Percentiles rank a stretch among this genome's conserved stretches.
phyloP scores from a whole-genome alignment of 37 sponge, comb jelly and placozoan genomes.

The Halisarca cf. caerulea region DNA sequence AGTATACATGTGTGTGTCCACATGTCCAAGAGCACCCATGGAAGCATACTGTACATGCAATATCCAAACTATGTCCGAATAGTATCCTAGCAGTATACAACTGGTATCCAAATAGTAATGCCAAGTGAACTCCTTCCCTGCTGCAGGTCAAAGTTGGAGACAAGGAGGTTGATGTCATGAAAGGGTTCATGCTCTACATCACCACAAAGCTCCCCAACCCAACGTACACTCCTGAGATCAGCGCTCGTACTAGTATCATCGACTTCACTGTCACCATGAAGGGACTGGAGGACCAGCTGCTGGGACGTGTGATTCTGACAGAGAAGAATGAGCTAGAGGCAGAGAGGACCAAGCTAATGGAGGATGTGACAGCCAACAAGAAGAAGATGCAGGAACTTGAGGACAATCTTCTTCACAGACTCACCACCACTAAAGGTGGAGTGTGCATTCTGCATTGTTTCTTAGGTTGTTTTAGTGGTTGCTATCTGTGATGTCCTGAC shows the following conservation, averaged over 20 bases:
- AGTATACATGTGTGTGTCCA: no score
- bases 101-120: no score
- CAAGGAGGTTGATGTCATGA: constrained; percentile 99
- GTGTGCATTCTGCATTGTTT: not conserved
- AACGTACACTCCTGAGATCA: constrained; percentile 95
- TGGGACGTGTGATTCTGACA: constrained; percentile 97
- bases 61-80: not conserved
- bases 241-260: constrained; percentile 94
- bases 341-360: constrained; percentile 91
- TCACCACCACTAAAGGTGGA: constrained; percentile 86
- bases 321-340: constrained; percentile 98
- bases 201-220: constrained; percentile 99
- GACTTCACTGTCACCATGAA: constrained; percentile 99
- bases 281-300: constrained; percentile 98
- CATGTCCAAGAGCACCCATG: no score
- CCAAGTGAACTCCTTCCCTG: not conserved
- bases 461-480: not conserved
- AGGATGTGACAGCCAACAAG: constrained; percentile 95
- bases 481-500: not conserved
- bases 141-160: constrained; percentile 96
- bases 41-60: not conserved
- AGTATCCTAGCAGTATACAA: no score
- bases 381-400: constrained; percentile 98
- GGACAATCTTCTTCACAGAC: constrained; percentile 93
- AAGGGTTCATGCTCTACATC: constrained; percentile 96